phyloP scores from a whole-genome alignment of 2,888 invertebrate genomes.

The Teleogryllus oceanicus region DNA sequence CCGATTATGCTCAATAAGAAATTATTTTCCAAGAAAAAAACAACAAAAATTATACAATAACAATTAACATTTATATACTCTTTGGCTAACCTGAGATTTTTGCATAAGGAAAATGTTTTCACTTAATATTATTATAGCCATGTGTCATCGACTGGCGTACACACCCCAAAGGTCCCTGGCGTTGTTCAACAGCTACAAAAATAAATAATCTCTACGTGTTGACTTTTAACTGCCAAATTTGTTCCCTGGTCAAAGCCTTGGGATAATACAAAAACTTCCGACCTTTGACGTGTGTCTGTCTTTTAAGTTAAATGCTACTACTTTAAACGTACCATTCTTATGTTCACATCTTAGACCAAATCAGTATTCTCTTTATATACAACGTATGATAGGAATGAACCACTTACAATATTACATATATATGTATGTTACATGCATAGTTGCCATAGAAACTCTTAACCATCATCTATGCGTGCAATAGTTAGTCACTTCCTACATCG shows the following conservation, averaged over 20 bases:
- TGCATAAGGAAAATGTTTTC: slow-evolving; percentile 19
- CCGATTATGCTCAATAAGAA: slow-evolving; percentile 20
- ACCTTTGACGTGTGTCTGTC: slow-evolving; percentile 6
- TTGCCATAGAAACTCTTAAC: neutral
- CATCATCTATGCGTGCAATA: neutral
- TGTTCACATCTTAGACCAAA: neutral
- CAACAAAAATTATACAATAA: slow-evolving; percentile 22
- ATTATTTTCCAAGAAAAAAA: slow-evolving; percentile 23
- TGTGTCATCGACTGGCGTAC: neutral
- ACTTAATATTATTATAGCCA: neutral
- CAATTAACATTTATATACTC: slow-evolving; percentile 23
- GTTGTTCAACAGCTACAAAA: slow-evolving; percentile 1
- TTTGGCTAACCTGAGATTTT: slow-evolving; percentile 32
- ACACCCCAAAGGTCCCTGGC: neutral
- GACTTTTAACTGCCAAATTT: neutral
- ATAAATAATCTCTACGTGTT: slow-evolving; percentile 9
- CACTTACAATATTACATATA: neutral
- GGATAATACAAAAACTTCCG: neutral
- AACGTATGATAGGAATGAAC: neutral
- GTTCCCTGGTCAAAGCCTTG: neutral
- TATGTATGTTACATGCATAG: neutral
- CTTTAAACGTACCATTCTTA: neutral
- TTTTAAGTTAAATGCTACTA: neutral
- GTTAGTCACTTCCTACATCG: neutral
- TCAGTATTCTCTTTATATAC: slow-evolving; percentile 9